A percentile compares a stretch with the other conserved stretches of the same genome.
Conservation (phyloP, 2,113 vertebrate species). For the Cercopithecus mona region DNA sequence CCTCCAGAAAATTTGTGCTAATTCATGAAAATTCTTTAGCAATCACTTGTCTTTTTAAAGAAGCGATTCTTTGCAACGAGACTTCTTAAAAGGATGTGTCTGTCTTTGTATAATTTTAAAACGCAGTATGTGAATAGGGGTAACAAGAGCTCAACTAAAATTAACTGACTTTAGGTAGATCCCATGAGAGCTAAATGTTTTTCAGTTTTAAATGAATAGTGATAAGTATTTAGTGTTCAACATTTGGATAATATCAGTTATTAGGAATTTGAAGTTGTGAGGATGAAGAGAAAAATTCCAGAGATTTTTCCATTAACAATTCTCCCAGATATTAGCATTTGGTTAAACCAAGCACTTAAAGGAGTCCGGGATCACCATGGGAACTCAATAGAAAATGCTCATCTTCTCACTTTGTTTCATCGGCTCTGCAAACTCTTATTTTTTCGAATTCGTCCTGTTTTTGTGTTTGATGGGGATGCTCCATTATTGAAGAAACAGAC, state of each 20-base stretch:
- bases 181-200: neutral
- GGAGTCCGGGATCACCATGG: conserved; percentile 93
- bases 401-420: conserved; percentile 96
- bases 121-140: neutral
- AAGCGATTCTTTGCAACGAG: neutral
- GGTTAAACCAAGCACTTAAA: conserved; percentile 98
- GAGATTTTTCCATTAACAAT: conserved; percentile 79
- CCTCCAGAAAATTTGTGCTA: neutral
- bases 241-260: neutral
- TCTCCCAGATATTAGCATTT: conserved; percentile 97
- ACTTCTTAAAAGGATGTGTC: neutral
- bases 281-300: neutral
- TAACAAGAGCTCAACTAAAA: neutral
- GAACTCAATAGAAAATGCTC: conserved; percentile 91
- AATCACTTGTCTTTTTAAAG: neutral
- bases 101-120: neutral
- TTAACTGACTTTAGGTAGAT: neutral
- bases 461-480: conserved; percentile 97
- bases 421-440: conserved; percentile 97
- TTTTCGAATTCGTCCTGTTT: conserved; percentile 95
- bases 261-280: neutral
- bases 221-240: neutral
- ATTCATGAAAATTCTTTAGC: neutral
- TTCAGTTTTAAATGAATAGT: neutral
- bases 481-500: conserved; percentile 97